Base-by-base conservation (phyloP, 2,113 vertebrate species). In the Bubo scandiacus region DNA sequence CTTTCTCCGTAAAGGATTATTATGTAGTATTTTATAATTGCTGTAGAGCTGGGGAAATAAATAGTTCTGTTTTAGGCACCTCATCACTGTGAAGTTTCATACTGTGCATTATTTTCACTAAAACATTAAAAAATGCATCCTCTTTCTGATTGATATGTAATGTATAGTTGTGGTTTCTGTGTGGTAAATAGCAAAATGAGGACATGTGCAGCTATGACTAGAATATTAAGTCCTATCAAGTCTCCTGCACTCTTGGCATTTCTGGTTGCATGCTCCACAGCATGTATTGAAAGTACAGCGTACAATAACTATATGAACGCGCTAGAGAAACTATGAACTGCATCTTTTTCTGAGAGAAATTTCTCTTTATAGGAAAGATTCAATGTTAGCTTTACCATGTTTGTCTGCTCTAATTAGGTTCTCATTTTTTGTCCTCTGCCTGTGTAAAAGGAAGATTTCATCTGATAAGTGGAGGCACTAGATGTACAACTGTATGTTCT, bases 231-330 rank as follows among this genome's bases (percentile, higher is more conserved):
- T 70, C 6, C 2, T 20, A 8, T 26, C 11, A 81, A 59, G 23
- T 63, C 19, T 61, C 26, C 38, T 62, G 23, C 14, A 3, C 51
- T 66, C 15, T 15, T 88, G 52, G 27, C 30, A 10, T 74, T 86
- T 78, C 34, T 73, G 55, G 40, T 32, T 32, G 47, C 18, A 1
- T 16, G 14, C 58, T 81, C 47, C 47, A 57, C 43, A 8, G 55
- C 72, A 54, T 34, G 10, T 67, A 30, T 34, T 43, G 29, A 21
- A 26, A 84, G 29, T 21, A 47, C 30, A 34, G 21, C 26, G 9
- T 43, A 18, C 27, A 47, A 1, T 45, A 74, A 29, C 11, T 42
- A 4, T 29, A 4, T 32, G 34, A 61, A 49, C 0, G 1, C 0
- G 0, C 34, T 65, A 5, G 36, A 67, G 19, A 90, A 81, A 57